Base-by-base conservation (phyloP, 1,140 invertebrate genomes). In the Lepidotrigona ventralis region DNA sequence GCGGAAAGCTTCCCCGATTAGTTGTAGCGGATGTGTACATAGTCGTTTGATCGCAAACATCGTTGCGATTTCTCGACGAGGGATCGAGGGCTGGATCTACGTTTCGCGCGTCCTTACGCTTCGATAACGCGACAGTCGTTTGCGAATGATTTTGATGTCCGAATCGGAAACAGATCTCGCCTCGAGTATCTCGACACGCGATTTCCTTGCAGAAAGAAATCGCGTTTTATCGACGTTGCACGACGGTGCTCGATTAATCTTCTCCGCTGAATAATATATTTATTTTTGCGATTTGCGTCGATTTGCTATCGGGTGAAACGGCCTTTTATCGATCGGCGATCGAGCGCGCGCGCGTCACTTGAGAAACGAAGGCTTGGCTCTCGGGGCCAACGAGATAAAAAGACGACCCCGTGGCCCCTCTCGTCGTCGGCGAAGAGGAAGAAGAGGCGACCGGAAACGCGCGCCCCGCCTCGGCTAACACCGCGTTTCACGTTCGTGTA, bases 351-450 rank as follows among this genome's bases (percentile, higher is more conserved):
- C 90, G 91, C 91, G 93, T 94, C 93, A 94, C 88, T 93, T 88
- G 91, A 91, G 93, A 93, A 93, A 94, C 88, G 92, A 94, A 93
- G 93, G 93, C 93, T 93, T 93, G 93, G 93, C 91, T 91, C 83
- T 68, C 26, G 73, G 86, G 51, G 56, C 53, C 76, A 60, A 77
- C 70, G 54, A 93, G 92, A 92, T 93, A 93, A 92, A 91, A 90
- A 87, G 85, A 76, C 80, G 85, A 72, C 79, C 84, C 79, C 84
- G 69, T 88, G 83, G 12, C 82, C 84, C 75, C 14, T 51, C n/a
- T 1, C 33, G 33, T 33, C 33, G 33, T 1, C 29, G 12, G 12
- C 21, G 26, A 23, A 74, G 72, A n/a, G 39, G 51, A 26, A 19
- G n/a, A n/a, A 90, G 87, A 88, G 77, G 75, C 87, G 85, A 88